Evolutionary conservation across 2,113 vertebrate genomes (phyloP).

Genomic region (Haemorhous mexicanus): DNA sequence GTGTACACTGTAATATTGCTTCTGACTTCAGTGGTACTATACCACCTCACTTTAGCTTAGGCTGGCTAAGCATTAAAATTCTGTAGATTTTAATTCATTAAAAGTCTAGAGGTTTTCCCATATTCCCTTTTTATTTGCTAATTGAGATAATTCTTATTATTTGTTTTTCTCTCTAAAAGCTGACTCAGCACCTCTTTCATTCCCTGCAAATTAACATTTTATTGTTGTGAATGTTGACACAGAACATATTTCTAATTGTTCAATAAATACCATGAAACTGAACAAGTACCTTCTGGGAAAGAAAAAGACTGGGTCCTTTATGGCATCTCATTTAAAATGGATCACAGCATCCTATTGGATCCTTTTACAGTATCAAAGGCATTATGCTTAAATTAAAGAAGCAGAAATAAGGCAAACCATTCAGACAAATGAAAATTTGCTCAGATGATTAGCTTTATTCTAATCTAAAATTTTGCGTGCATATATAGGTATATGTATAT

Average conservation of each 20-base stretch:
- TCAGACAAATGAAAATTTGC: neutral
- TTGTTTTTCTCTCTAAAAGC: conserved; percentile 35
- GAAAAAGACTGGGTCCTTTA: neutral
- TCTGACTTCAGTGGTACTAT: neutral
- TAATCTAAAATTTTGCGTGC: neutral
- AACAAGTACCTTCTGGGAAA: conserved; percentile 45
- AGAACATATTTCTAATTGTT: conserved; percentile 46
- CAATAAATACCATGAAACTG: neutral
- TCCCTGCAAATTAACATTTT: conserved; percentile 30
- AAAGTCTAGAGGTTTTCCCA: conserved; percentile 49
- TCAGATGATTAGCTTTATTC: neutral
- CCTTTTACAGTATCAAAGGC: neutral
- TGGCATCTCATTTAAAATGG: conserved; percentile 34
- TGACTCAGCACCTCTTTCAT: conserved; percentile 49
- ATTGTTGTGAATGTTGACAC: conserved; percentile 55
- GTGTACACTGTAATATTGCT: neutral
- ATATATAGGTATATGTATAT: too few relatives aligned
- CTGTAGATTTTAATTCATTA: neutral
- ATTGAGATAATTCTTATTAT: conserved; percentile 59
- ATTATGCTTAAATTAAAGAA: conserved; percentile 18
- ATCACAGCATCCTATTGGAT: conserved; percentile 4
- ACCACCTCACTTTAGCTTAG: neutral
- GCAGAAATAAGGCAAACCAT: neutral
- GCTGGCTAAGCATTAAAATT: conserved; percentile 25
- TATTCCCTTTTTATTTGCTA: conserved; percentile 55